Evolutionary conservation across 2,888 invertebrate species (phyloP), one percentile per base, ranked within the genome.

Genomic region (Zele albiditarsus): DNA sequence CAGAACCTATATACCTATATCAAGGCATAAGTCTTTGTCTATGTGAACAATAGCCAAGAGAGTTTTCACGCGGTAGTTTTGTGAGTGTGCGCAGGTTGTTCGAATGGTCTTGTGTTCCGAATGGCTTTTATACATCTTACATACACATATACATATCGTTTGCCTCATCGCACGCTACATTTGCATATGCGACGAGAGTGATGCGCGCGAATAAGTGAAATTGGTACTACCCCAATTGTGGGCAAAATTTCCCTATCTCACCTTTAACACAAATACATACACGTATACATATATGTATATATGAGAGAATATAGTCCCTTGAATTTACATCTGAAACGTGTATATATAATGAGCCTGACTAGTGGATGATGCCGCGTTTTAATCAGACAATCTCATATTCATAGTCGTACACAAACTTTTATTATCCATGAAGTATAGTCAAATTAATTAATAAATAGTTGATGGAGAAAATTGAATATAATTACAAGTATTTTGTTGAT

Each of bases 321-420:
- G 25, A 38, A 65, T 65, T 65, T 65, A 65, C 65, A 65, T 65
- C n/a, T 38, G 38, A 65, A 14, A 38, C 23, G 20, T 65, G 38
- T 20, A n/a, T 62, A 3, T 27, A 28, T 65, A 12, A 12, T 65
- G 3, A 28, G 20, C 63, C 28, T 38, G 23, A 20, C 42, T 38
- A 67, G 66, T 67, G n/a, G 49, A 27, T 67, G 28, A 67, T 67
- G 49, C 25, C 66, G 27, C 27, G 27, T 10, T 67, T 49, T 67
- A 46, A 67, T 67, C 66, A 49, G 49, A 67, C 66, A 38, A 25
- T 23, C n/a, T 46, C 31, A 27, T 49, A 27, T 46, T 49, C 16
- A 53, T 53, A 23, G 3, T 8, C 16, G 46, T 20, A 20, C 23
- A 38, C 10, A 38, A 38, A 38, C 38, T 38, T 38, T 38, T 2